Evolutionary conservation across 2,797 vertebrate genomes (phyloP).

Genomic region (Gadopsis marmoratus): DNA sequence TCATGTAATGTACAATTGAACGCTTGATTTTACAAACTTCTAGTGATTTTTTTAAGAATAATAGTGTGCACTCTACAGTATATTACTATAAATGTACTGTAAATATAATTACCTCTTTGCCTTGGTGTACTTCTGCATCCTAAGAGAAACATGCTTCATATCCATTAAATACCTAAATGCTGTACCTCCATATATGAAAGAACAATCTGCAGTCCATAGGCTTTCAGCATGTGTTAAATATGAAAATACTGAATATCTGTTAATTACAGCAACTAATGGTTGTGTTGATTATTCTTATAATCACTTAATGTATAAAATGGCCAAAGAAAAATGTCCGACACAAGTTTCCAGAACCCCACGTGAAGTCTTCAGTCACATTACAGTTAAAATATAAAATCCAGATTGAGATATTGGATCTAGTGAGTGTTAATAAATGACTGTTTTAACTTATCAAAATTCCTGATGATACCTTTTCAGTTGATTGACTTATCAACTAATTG

Average conservation of each 20-base stretch:
- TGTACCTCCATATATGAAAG: neutral
- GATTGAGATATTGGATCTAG: neutral
- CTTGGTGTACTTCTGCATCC: neutral
- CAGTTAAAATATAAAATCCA: neutral
- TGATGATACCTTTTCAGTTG: neutral
- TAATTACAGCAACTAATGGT: neutral
- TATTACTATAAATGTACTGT: neutral
- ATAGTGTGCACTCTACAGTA: neutral
- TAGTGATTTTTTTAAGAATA: neutral
- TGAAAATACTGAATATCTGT: neutral
- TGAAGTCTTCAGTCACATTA: neutral
- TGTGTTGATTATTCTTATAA: neutral
- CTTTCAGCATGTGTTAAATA: neutral
- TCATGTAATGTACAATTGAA: neutral
- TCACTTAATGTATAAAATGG: neutral
- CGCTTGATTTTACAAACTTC: neutral
- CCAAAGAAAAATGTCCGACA: neutral
- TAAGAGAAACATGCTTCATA: neutral
- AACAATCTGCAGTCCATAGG: neutral
- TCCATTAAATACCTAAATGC: neutral
- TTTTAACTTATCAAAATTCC: neutral
- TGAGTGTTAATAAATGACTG: neutral
- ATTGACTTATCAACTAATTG: neutral
- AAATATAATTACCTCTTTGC: conserved; percentile 3
- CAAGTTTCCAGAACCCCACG: no score